Conservation (phyloP, 2,797 vertebrate species). For the Oreonectes daqikongensis region DNA sequence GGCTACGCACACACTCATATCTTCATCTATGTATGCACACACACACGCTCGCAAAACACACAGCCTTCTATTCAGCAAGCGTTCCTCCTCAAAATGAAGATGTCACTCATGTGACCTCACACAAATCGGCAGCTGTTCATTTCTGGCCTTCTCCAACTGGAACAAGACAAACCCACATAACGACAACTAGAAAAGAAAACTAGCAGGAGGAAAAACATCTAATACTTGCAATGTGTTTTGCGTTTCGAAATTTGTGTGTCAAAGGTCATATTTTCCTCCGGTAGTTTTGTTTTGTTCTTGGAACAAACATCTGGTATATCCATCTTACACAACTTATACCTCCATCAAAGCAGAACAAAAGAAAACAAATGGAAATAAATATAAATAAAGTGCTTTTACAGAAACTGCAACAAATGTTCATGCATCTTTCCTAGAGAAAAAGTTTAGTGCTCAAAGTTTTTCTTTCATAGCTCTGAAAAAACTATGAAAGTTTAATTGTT, state of each 20-base stretch:
- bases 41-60: slow-evolving; percentile 39
- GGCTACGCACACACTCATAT: slow-evolving; percentile 25
- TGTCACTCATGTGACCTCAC: slow-evolving; percentile 82
- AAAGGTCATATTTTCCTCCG: neutral
- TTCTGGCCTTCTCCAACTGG: slow-evolving; percentile 62
- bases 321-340: neutral
- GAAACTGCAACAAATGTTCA: neutral
- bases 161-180: slow-evolving; percentile 17
- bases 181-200: slow-evolving; percentile 20
- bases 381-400: neutral
- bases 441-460: neutral
- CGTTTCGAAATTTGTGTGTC: neutral
- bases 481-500: too few relatives aligned
- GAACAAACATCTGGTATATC: slow-evolving; percentile 25
- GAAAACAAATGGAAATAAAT: neutral
- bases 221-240: slow-evolving; percentile 12
- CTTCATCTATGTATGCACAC: slow-evolving; percentile 13
- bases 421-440: neutral
- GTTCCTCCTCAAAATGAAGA: slow-evolving; percentile 83
- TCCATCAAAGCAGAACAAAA: slow-evolving; percentile 6
- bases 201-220: slow-evolving; percentile 16
- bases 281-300: neutral
- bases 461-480: neutral
- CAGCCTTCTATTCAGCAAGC: slow-evolving; percentile 51
- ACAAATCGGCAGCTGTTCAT: slow-evolving; percentile 86